Conservation (phyloP, 1,140 invertebrate species). For the Zaprionus davidi region DNA sequence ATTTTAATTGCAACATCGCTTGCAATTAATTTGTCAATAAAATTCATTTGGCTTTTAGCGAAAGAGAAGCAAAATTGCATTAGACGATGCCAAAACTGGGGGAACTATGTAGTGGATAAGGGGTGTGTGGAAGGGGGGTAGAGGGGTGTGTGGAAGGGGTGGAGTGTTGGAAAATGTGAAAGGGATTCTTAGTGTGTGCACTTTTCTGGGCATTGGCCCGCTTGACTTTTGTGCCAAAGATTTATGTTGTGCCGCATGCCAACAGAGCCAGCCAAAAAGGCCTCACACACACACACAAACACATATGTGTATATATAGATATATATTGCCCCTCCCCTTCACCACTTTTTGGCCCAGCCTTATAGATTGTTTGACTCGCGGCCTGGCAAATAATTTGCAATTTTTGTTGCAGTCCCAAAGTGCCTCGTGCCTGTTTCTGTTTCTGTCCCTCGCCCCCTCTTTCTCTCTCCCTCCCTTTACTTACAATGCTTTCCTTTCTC, state of each 20-base stretch:
- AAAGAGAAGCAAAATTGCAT: conserved; percentile 53
- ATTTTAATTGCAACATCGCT: conserved; percentile 79
- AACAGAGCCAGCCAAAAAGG: conserved; percentile 37
- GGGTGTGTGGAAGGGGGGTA: neutral
- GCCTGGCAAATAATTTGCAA: conserved; percentile 72
- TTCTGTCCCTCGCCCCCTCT: neutral
- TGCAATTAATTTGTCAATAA: conserved; percentile 83
- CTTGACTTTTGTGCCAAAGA: conserved; percentile 53
- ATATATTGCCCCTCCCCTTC: neutral
- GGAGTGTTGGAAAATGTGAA: conserved; percentile 15
- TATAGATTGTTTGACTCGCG: conserved; percentile 62
- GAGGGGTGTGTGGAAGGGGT: neutral
- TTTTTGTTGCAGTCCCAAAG: conserved; percentile 63
- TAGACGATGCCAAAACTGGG: conserved; percentile 15
- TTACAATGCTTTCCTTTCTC: conserved; percentile 1
- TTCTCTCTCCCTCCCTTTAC: neutral
- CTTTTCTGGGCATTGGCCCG: conserved; percentile 39
- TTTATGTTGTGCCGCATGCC: conserved; percentile 73
- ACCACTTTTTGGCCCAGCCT: neutral
- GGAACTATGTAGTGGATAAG: neutral
- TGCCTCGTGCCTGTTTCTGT: conserved; percentile 38
- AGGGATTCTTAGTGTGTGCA: conserved; percentile 42
- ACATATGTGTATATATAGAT: neutral
- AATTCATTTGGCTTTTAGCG: conserved; percentile 77
- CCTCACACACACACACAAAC: neutral